Evolutionary conservation across 2,888 invertebrate genomes (phyloP).

Genomic region (Carterocephalus palaemon): DNA sequence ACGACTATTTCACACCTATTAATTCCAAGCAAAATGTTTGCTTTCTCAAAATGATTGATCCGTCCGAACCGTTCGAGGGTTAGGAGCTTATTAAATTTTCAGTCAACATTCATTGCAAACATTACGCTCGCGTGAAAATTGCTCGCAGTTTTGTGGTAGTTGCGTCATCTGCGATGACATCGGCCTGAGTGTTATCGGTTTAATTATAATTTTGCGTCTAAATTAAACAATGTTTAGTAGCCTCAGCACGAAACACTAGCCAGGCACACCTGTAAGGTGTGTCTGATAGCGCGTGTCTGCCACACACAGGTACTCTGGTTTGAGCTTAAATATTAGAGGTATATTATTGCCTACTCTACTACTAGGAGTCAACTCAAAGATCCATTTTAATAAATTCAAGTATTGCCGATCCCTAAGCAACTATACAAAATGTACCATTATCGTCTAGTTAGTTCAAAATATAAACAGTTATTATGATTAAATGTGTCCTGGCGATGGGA

Average conservation of each 20-base stretch:
- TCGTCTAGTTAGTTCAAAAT: no score
- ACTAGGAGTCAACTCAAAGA: no score
- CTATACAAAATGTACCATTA: no score
- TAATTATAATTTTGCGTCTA: conserved; percentile 18
- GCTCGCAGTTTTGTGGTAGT: conserved; percentile 31
- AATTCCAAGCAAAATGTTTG: conserved; percentile 5
- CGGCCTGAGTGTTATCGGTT: conserved; percentile 14
- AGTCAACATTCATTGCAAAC: neutral
- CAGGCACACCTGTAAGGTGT: conserved; percentile 20
- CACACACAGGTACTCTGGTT: no score
- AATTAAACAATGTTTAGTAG: conserved; percentile 16
- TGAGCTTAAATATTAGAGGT: no score
- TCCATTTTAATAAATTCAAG: no score
- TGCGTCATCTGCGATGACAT: conserved; percentile 18
- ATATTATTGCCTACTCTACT: no score
- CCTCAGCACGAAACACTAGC: conserved; percentile 9
- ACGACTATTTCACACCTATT: conserved; percentile 10
- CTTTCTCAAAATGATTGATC: conserved; percentile 1
- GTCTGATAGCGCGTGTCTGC: conserved; percentile 15
- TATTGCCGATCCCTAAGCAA: no score
- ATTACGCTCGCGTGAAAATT: conserved; percentile 35
- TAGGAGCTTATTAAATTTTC: conserved; percentile 14
- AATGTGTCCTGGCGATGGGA: no score
- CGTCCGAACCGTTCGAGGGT: conserved; percentile 18
- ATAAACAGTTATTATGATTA: no score